Evolutionary conservation across 2,888 invertebrate species (phyloP), one percentile per base, ranked within the genome.

Genomic region (Caenorhabditis doughertyi): DNA sequence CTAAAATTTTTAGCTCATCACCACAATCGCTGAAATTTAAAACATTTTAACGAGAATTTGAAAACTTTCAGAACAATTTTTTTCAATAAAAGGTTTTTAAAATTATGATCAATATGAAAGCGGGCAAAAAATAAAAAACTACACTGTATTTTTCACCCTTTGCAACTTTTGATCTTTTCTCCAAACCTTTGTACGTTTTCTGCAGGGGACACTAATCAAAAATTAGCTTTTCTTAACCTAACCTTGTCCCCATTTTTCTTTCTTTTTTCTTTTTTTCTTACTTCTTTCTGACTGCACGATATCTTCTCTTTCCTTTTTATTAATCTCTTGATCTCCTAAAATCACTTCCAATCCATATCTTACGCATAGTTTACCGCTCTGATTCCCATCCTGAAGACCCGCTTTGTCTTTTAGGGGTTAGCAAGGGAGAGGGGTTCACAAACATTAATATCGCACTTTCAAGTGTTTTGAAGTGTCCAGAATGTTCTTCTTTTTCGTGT

Each of bases 301-400:
- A n/a, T 35, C 35, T 18, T 18, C 3, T 18, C 44, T 4, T 18
- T 13, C 8, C 18, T 47, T 18, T 18, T n/a, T 18, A 18, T 18
- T 18, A 42, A 11, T 42, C 27, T 53, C 29, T 27, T 9, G 18
- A 5, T 32, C 5, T 18, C 18, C 32, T 27, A 5, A 32, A 27
- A 32, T 18, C 18, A 32, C n/a, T 32, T 32, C 16, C 32, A 32
- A 32, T 27, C 55, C 39, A 39, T 39, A n/a, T n/a, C n/a, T 39
- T 2, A 39, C 16, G 39, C n/a, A 44, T 18, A 47, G 39, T 60
- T 71, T 71, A 71, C 60, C 71, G 71, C 71, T 62, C 62, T 62
- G 62, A 72, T 72, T 72, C 62, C 16, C 18, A 2, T n/a, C 68
- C 56, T 68, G 65, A 25, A 65, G 65, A 35, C n/a, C n/a, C n/a